phyloP scores from a whole-genome alignment of 2,113 vertebrate genomes.

The Plecotus auritus region DNA sequence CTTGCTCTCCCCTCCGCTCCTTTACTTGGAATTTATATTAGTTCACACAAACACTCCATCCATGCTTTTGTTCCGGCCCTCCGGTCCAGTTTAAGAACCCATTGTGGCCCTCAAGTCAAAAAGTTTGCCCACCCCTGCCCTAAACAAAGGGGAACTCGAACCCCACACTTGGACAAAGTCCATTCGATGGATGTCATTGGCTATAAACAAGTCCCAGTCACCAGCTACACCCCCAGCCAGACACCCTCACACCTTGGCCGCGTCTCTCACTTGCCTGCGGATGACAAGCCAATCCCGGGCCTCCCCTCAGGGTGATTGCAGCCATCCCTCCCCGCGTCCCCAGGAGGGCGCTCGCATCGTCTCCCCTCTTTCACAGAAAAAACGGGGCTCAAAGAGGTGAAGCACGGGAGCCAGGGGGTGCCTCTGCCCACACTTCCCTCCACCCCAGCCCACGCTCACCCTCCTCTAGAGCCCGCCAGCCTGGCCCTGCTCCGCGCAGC shows the following conservation, averaged over 20 bases:
- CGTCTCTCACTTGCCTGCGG: not conserved
- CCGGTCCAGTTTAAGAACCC: too few relatives aligned
- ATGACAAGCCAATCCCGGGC: too few relatives aligned
- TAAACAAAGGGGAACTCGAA: not conserved
- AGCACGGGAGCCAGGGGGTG: conserved; percentile 19
- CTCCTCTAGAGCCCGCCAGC: not conserved
- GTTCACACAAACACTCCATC: too few relatives aligned
- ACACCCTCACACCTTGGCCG: not conserved
- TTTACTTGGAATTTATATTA: too few relatives aligned
- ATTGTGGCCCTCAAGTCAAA: too few relatives aligned
- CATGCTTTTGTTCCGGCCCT: too few relatives aligned
- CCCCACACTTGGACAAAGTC: not conserved
- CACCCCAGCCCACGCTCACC: not conserved
- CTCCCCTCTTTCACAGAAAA: conserved; percentile 44
- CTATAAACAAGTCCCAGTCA: not conserved
- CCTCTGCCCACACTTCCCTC: not conserved
- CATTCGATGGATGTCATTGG: not conserved
- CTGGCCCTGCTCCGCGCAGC: not conserved
- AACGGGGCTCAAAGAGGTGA: conserved; percentile 8
- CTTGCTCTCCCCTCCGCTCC: too few relatives aligned
- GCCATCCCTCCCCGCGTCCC: not conserved
- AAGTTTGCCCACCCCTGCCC: too few relatives aligned
- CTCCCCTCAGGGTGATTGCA: too few relatives aligned
- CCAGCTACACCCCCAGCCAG: not conserved
- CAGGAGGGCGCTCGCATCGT: not conserved